A percentile compares a stretch with the other conserved stretches of the same genome.
Conservation (phyloP, 2,113 vertebrate species). For the Sylvia atricapilla region DNA sequence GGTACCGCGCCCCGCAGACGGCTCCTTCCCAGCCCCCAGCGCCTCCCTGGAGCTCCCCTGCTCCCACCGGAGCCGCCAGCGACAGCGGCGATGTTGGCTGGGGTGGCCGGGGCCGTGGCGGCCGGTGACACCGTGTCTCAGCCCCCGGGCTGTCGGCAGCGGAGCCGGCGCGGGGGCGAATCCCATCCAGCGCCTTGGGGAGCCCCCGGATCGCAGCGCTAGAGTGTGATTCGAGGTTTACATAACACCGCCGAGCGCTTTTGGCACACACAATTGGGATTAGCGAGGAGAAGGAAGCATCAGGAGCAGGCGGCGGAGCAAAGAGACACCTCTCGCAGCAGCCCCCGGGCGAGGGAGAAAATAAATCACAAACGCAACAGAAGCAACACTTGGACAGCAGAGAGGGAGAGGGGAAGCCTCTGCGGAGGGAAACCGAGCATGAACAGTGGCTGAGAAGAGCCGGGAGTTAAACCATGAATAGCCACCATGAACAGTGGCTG, state of each 20-base stretch:
- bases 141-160: rapidly evolving
- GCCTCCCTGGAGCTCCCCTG: neutral
- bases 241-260: slow-evolving; percentile 19
- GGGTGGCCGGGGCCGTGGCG: rapidly evolving
- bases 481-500: neutral
- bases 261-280: slow-evolving; percentile 51
- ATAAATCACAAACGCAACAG: neutral
- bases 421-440: neutral
- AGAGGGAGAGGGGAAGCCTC: neutral
- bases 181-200: rapidly evolving
- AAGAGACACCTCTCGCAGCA: slow-evolving; percentile 16
- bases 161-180: neutral
- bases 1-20: neutral
- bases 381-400: neutral
- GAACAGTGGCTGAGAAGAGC: neutral
- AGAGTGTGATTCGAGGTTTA: slow-evolving; percentile 56
- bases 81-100: rapidly evolving
- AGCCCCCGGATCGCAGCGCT: neutral
- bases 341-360: neutral
- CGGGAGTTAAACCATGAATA: neutral
- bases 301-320: slow-evolving; percentile 29
- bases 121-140: neutral
- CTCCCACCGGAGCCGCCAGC: neutral
- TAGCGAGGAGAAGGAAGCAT: slow-evolving; percentile 8
- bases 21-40: neutral